Evolutionary conservation across 2,888 invertebrate genomes (phyloP).

Genomic region (Lordiphosa andalusiaca): DNA sequence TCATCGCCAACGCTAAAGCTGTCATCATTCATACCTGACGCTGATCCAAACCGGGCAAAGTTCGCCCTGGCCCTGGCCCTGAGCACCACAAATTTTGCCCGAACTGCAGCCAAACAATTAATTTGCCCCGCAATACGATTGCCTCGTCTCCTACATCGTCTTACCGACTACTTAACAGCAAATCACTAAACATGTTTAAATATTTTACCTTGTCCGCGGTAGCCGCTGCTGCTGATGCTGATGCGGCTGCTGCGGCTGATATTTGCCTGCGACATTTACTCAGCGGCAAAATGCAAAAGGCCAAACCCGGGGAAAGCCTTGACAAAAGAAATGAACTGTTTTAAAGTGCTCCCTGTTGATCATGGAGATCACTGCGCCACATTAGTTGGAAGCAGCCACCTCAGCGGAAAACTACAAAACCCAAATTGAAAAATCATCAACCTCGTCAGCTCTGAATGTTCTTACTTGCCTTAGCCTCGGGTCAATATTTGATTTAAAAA

Average conservation of each 20-base stretch:
- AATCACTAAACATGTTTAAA: conserved; percentile 75
- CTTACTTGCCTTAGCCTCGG: conserved; percentile 29
- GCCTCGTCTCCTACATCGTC: conserved; percentile 27
- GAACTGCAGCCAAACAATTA: conserved; percentile 44
- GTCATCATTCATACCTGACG: conserved; percentile 56
- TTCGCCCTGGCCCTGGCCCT: conserved; percentile 26
- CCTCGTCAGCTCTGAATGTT: conserved; percentile 49
- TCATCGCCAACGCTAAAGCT: conserved; percentile 69
- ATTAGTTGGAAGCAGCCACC: conserved; percentile 14
- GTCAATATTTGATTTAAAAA: conserved; percentile 78
- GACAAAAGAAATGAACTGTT: conserved; percentile 76
- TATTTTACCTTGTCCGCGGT: conserved; percentile 66
- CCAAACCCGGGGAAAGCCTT: conserved; percentile 47
- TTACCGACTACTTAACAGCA: conserved; percentile 75
- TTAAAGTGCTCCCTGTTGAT: conserved; percentile 64
- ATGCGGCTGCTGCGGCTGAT: conserved; percentile 40
- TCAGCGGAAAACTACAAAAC: conserved; percentile 74
- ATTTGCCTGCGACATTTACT: conserved; percentile 53
- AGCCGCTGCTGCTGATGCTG: conserved; percentile 45
- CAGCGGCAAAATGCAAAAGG: conserved; percentile 63
- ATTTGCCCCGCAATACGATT: conserved; percentile 22
- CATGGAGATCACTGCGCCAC: conserved; percentile 28
- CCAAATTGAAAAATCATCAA: conserved; percentile 73
- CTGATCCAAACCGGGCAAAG: conserved; percentile 16
- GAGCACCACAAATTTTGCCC: conserved; percentile 19